Conservation (phyloP, 2,888 invertebrate genomes). For the Nemoura dubitans region DNA sequence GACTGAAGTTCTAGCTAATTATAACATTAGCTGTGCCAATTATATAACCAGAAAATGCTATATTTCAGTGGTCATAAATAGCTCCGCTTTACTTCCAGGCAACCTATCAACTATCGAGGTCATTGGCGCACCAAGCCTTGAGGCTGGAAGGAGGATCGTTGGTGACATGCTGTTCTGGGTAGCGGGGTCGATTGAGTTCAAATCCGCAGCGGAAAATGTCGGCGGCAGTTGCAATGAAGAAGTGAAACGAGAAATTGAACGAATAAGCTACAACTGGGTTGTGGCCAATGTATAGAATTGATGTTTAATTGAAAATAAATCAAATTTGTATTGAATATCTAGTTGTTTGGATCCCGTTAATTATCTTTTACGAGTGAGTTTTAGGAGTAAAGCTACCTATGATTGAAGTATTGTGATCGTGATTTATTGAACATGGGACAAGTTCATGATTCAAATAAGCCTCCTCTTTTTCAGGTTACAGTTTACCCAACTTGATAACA, state of each 20-base stretch:
- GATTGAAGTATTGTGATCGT: no score
- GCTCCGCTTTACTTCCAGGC: not conserved
- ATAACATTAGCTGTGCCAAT: no score
- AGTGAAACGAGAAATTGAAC: not conserved
- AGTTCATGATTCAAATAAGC: not conserved
- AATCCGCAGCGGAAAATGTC: not conserved
- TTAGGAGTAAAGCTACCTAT: no score
- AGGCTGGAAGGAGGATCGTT: slow-evolving; percentile 37
- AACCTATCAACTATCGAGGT: slow-evolving; percentile 41
- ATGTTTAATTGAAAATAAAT: no score
- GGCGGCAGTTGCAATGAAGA: not conserved
- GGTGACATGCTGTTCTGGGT: slow-evolving; percentile 43
- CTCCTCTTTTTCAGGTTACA: not conserved
- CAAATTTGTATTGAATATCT: no score
- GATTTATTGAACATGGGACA: no score
- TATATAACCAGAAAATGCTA: no score
- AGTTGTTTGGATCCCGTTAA: no score
- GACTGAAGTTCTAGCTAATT: no score
- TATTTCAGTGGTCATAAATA: no score
- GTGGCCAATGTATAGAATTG: not conserved
- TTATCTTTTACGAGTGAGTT: no score
- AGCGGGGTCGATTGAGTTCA: not conserved
- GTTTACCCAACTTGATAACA: not conserved
- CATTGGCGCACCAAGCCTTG: slow-evolving; percentile 19
- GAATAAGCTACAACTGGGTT: not conserved